phyloP scores from a whole-genome alignment of 37 sponge, comb jelly and placozoan species.

The Hexactinellida sp. region DNA sequence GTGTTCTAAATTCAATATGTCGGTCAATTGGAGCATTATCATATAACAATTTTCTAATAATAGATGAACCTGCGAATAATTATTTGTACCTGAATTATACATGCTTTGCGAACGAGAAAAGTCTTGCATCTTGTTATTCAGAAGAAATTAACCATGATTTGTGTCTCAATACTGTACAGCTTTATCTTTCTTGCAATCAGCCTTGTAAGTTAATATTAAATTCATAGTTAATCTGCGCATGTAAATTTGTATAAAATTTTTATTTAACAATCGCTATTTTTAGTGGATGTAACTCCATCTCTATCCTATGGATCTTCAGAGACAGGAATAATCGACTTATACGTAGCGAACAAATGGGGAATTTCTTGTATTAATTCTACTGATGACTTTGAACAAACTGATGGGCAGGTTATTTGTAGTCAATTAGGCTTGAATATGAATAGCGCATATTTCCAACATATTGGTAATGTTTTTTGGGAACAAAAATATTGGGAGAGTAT shows the following conservation, averaged over 20 bases:
- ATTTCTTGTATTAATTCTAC: not conserved
- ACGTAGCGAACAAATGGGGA: not conserved
- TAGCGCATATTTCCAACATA: too few relatives aligned
- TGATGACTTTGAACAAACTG: not conserved
- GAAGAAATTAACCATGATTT: not conserved
- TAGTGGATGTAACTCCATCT: not conserved
- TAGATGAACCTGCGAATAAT: not conserved
- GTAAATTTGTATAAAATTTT: not conserved
- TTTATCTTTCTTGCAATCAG: not conserved
- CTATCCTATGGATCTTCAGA: not conserved
- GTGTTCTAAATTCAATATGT: not conserved
- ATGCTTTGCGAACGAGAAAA: not conserved
- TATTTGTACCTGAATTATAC: not conserved
- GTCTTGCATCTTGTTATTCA: not conserved
- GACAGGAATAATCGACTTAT: not conserved
- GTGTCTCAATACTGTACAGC: not conserved
- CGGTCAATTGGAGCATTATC: slow-evolving; percentile 5
- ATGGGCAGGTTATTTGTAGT: not conserved
- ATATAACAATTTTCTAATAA: not conserved
- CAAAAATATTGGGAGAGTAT: not conserved
- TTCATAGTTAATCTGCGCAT: not conserved
- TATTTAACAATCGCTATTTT: not conserved
- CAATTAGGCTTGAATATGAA: not conserved
- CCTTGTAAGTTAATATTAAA: not conserved
- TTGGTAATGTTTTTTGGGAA: not conserved